Base-by-base conservation (phyloP, 2,888 invertebrate species). In the Drosophila fungiperda region DNA sequence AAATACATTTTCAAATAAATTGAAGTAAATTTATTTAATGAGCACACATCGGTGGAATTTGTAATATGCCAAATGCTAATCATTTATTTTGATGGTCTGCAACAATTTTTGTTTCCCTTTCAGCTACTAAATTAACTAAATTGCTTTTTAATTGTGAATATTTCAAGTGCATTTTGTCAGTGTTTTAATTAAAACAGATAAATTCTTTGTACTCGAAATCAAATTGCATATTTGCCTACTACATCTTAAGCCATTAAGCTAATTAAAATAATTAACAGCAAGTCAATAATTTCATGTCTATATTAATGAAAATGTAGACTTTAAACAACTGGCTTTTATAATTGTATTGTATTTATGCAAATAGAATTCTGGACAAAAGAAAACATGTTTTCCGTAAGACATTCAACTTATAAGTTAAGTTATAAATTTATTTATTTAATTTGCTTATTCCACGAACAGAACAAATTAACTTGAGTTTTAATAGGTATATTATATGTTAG, bases 1-100 rank as follows among this genome's bases (percentile, higher is more conserved):
- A 92, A 91, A 91, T 89, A 91, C 72, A 88, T 82, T 91, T 90
- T 73, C 73, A 86, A 85, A 84, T 84, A 87, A 91, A 87, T 89
- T 79, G 82, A 91, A 91, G 90, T 91, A 86, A 89, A 82, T 91
- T 88, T 70, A 87, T 89, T 78, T 75, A 72, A 76, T 82, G 83
- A 78, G 71, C 59, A 72, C 77, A 66, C 77, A 77, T 79, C 78
- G 69, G 75, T 76, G 76, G 68, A 59, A 80, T 81, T 80, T 81
- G 72, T 80, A 78, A 80, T 87, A 68, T 73, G 68, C 68, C 63
- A 74, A 80, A 63, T 73, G 63, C 83, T 65, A 80, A 76, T 78
- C 74, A 73, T 74, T 54, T 57, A 65, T 69, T 60, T 32, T 48
- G 57, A 54, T 67, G 57, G 36, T 26, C 48, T n/a, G 26, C 49